These are phyloP conservation scores for Drosophila vallismaia DNA, from an alignment of 2,888 invertebrate species.

Conservation along the genomic window DNA sequence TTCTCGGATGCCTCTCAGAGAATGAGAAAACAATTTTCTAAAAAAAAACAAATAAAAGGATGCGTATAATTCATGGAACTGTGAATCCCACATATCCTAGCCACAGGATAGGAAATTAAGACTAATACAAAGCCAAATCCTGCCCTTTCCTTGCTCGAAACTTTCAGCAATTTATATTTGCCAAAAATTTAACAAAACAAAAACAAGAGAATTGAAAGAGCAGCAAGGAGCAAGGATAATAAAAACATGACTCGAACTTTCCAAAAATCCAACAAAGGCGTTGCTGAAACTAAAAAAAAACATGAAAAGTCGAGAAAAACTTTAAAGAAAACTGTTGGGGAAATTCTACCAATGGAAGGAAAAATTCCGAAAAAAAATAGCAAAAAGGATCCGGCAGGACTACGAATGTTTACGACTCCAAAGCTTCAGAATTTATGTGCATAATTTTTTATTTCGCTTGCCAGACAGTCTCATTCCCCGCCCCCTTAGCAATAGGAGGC, in stretches of 20 bases:
- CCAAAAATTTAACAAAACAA: constrained; percentile 24
- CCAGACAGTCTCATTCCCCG: constrained; percentile 35
- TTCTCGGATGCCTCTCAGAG: not conserved
- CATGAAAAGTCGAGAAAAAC: constrained; percentile 30
- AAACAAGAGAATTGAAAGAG: constrained; percentile 17
- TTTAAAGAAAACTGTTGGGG: constrained; percentile 27
- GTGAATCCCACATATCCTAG: not conserved
- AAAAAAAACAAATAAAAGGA: too few species aligned
- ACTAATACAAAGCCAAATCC: too few species aligned
- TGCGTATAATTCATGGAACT: constrained; percentile 10
- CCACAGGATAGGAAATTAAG: too few species aligned
- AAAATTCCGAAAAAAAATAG: constrained; percentile 2
- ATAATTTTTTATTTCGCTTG: constrained; percentile 66
- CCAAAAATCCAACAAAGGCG: constrained; percentile 59
- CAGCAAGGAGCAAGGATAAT: constrained; percentile 29
- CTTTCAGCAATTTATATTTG: constrained; percentile 46
- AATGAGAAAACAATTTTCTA: too few species aligned
- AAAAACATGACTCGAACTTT: constrained; percentile 48
- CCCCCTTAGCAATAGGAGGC: constrained; percentile 13
- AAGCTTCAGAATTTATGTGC: constrained; percentile 70
- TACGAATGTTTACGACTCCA: constrained; percentile 63
- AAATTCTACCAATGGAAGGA: constrained; percentile 30
- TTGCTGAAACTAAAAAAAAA: constrained; percentile 42
- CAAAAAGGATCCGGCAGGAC: constrained; percentile 17
- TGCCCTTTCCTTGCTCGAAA: too few species aligned